phyloP scores from a whole-genome alignment of 2,113 vertebrate genomes.

The Semicossyphus pulcher region DNA sequence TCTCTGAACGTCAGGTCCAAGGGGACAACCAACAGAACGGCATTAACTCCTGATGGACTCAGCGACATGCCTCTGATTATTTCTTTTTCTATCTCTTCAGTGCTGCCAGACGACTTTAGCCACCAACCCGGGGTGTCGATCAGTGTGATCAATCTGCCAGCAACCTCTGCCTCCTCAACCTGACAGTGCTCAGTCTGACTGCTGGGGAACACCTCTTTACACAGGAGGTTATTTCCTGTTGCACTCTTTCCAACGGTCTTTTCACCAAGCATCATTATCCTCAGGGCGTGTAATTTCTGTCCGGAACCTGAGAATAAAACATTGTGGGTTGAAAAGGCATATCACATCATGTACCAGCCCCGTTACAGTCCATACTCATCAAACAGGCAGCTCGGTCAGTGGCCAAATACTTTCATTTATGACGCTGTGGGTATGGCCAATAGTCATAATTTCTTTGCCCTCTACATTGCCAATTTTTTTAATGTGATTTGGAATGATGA shows the following conservation, averaged over 20 bases:
- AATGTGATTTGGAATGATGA: too few relatives aligned
- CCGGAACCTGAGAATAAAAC: constrained; percentile 22
- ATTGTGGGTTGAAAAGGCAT: not conserved
- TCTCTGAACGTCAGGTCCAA: constrained; percentile 48
- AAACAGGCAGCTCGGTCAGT: too few relatives aligned
- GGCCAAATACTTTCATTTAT: too few relatives aligned
- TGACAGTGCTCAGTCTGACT: not conserved
- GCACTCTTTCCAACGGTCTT: constrained; percentile 60
- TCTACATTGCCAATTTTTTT: too few relatives aligned
- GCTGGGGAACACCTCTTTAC: constrained; percentile 22
- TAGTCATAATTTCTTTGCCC: too few relatives aligned
- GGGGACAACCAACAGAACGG: constrained; percentile 58
- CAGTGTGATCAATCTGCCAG: constrained; percentile 35
- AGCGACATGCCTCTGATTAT: constrained; percentile 37
- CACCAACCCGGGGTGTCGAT: constrained; percentile 66
- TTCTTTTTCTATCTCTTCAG: constrained; percentile 42
- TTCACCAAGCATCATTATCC: constrained; percentile 53
- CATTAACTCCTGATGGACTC: constrained; percentile 45
- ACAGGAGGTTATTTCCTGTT: constrained; percentile 55
- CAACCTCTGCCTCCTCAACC: not conserved
- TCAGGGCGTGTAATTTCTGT: constrained; percentile 26
- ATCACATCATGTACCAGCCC: not conserved
- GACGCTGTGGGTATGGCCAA: too few relatives aligned
- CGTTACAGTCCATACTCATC: not conserved
- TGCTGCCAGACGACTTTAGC: not conserved